Evolutionary conservation across 2,888 invertebrate genomes (phyloP).

Genomic region (Harmothoe impar): DNA sequence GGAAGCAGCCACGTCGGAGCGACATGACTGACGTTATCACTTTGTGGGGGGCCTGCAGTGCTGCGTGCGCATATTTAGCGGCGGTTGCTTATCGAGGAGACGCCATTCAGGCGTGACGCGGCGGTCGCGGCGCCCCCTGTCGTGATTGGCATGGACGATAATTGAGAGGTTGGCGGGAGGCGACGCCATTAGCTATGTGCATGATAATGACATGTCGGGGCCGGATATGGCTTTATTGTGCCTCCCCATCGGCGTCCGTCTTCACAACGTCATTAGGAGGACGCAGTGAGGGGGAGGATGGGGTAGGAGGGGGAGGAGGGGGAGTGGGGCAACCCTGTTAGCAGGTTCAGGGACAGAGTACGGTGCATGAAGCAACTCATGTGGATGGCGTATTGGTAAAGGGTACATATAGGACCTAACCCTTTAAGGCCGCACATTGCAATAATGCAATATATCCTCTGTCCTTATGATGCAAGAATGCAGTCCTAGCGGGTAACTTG

Average conservation of each 20-base stretch:
- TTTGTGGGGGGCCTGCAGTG: neutral
- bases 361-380: too few relatives aligned
- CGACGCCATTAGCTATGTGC: slow-evolving; percentile 32
- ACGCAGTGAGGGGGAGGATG: slow-evolving; percentile 16
- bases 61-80: slow-evolving; percentile 52
- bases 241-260: slow-evolving; percentile 44
- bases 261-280: slow-evolving; percentile 19
- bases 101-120: slow-evolving; percentile 30
- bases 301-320: neutral
- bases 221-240: slow-evolving; percentile 37
- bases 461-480: too few relatives aligned
- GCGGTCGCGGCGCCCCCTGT: neutral
- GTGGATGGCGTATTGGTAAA: too few relatives aligned
- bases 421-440: too few relatives aligned
- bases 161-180: slow-evolving; percentile 33
- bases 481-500: too few relatives aligned
- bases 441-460: too few relatives aligned
- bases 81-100: slow-evolving; percentile 16
- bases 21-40: slow-evolving; percentile 37
- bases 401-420: too few relatives aligned
- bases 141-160: slow-evolving; percentile 56
- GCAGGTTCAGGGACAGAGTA: too few relatives aligned
- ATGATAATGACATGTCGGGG: slow-evolving; percentile 31
- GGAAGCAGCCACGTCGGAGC: neutral
- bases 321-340: too few relatives aligned